Base-by-base conservation (phyloP, 1,140 invertebrate genomes). In the Formica exsecta region DNA sequence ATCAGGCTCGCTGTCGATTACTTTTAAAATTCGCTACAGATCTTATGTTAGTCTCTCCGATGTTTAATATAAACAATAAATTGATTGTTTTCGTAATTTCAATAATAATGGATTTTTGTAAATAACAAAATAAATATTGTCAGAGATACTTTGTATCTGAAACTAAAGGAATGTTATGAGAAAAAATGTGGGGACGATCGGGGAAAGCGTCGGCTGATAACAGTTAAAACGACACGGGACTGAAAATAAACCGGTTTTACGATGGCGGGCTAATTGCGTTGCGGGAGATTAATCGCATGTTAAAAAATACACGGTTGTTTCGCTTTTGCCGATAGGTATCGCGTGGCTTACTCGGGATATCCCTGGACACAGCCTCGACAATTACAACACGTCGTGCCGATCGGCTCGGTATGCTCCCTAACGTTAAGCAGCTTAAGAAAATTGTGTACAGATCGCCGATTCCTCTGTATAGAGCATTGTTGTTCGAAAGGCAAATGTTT, bases 231-330 rank as follows among this genome's bases (percentile, higher is more conserved):
- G 79, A 29, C 68, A 38, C 51, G 66, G 51, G 19, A 13, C 68
- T 73, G 68, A 74, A 83, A 83, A 83, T 83, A 74, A 83, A 83
- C 68, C 79, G 79, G 79, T 83, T 36, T 68, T 54, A 22, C 79
- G 68, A 36, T 41, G 36, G 66, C 79, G 68, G 38, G 68, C 71
- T 81, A 81, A 81, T 81, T 81, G 66, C 79, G 44, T 51, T 51
- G 48, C 51, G 79, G 54, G n/a, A 83, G 68, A 83, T 83, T 59
- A 83, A 74, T 83, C 57, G 68, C 79, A 73, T 36, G 38, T 41
- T 73, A 54, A 41, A 61, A 74, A 74, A 62, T 54, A 48, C 11
- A 36, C 3, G 54, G 54, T 48, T n/a, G 22, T 80, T 32, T 41
- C 51, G 22, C 32, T 19, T 57, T 13, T 44, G 38, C 54, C 44